Evolutionary conservation across 2,113 vertebrate genomes (phyloP).

Genomic region (Bufo bufo): DNA sequence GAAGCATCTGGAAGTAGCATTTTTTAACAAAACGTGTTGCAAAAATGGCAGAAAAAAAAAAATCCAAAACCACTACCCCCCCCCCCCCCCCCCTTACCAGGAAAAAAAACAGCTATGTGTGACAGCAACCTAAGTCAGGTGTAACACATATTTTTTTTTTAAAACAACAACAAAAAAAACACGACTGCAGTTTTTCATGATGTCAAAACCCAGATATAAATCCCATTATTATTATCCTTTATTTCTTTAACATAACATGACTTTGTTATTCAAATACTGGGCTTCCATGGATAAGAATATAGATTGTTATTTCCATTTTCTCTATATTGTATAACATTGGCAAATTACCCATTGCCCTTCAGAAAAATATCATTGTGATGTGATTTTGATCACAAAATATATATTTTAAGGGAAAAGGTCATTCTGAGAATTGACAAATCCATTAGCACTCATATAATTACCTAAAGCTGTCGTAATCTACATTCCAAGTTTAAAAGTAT

Average conservation of each 20-base stretch:
- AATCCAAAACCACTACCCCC: no score
- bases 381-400: constrained; percentile 49
- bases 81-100: no score
- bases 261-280: not conserved
- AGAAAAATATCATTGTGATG: constrained; percentile 34
- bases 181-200: no score
- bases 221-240: not conserved
- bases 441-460: constrained; percentile 56
- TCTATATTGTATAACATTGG: constrained; percentile 18
- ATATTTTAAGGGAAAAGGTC: constrained; percentile 53
- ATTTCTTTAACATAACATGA: not conserved
- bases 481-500: constrained; percentile 43
- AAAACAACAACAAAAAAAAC: no score
- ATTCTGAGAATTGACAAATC: constrained; percentile 48
- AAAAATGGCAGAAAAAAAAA: no score
- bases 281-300: not conserved
- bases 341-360: constrained; percentile 38
- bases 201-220: not conserved
- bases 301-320: not conserved
- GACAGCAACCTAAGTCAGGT: no score
- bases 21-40: no score
- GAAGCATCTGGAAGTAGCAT: no score
- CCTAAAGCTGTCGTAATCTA: constrained; percentile 53
- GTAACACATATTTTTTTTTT: no score
- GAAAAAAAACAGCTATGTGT: no score